Percentiles rank a stretch among this genome's conserved stretches.
phyloP scores from a whole-genome alignment of 2,113 vertebrate genomes.

The Pedetes capensis region DNA sequence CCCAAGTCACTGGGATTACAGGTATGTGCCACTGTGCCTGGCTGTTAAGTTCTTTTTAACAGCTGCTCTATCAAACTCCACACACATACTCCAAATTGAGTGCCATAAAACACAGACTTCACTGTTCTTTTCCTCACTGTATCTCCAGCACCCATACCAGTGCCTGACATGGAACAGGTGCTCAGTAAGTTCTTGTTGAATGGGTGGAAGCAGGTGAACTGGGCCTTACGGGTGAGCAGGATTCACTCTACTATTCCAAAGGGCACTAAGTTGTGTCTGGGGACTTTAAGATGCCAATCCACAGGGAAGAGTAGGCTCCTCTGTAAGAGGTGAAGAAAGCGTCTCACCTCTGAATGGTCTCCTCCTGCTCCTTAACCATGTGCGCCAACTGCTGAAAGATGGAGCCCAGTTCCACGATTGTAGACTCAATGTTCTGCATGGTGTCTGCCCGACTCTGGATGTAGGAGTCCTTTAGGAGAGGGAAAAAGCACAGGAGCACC shows the following conservation, averaged over 20 bases:
- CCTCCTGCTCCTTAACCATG: conserved; percentile 96
- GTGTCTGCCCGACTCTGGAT: conserved; percentile 95
- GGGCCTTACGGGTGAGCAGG: not conserved
- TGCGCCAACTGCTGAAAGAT: conserved; percentile 95
- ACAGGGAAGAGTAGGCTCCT: not conserved
- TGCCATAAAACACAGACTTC: not conserved
- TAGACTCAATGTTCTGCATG: conserved; percentile 96
- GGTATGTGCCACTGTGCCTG: no score
- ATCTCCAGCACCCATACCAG: no score
- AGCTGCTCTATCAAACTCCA: not conserved
- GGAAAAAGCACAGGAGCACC: not conserved
- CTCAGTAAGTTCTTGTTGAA: not conserved
- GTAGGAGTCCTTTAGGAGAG: conserved; percentile 88
- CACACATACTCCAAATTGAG: not conserved
- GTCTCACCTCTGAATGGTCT: conserved; percentile 92
- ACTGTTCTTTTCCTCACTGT: not conserved
- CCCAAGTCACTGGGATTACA: no score
- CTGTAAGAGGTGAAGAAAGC: not conserved
- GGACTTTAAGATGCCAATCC: not conserved
- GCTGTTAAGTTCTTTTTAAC: not conserved
- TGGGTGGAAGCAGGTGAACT: not conserved
- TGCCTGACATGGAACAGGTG: not conserved
- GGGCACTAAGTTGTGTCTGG: not conserved
- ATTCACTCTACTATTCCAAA: not conserved
- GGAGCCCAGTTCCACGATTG: conserved; percentile 93